Evolutionary conservation across 2,888 invertebrate species (phyloP).

Genomic region (Scaptomyza reducta): DNA sequence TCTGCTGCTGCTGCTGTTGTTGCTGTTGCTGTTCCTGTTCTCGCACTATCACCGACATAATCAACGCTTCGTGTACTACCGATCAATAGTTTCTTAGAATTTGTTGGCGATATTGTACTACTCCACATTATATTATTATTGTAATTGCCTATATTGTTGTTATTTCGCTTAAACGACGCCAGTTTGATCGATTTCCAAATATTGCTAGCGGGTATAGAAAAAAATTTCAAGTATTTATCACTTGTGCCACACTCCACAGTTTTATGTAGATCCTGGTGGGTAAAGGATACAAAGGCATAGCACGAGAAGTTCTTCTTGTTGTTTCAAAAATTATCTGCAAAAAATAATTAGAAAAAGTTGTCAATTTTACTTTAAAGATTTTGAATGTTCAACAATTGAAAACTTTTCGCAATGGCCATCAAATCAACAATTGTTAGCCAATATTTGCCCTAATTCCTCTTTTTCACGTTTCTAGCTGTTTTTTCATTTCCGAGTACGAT

Average conservation of each 20-base stretch:
- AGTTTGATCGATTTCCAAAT: constrained; percentile 58
- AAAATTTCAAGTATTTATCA: constrained; percentile 1
- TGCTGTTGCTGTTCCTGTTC: constrained; percentile 57
- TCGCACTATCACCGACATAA: constrained; percentile 84
- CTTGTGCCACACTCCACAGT: neutral
- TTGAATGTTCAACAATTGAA: neutral
- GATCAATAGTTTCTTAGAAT: constrained; percentile 84
- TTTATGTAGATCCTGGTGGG: neutral
- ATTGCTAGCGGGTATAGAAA: neutral
- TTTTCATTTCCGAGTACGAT: constrained; percentile 34
- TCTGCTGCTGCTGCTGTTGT: constrained; percentile 51
- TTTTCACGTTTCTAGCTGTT: neutral
- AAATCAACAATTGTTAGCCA: constrained; percentile 30
- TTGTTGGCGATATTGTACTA: constrained; percentile 84
- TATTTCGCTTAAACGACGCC: constrained; percentile 67
- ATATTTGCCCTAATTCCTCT: constrained; percentile 17
- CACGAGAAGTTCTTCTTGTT: neutral
- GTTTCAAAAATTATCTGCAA: constrained; percentile 20
- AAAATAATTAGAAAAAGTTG: neutral
- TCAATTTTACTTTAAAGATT: neutral
- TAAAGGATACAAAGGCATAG: constrained; percentile 22
- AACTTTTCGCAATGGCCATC: constrained; percentile 12
- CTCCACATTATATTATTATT: constrained; percentile 83
- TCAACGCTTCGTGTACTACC: constrained; percentile 84
- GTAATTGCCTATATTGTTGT: constrained; percentile 64